phyloP scores from a whole-genome alignment of 2,797 vertebrate genomes.

The Salarias fasciatus region DNA sequence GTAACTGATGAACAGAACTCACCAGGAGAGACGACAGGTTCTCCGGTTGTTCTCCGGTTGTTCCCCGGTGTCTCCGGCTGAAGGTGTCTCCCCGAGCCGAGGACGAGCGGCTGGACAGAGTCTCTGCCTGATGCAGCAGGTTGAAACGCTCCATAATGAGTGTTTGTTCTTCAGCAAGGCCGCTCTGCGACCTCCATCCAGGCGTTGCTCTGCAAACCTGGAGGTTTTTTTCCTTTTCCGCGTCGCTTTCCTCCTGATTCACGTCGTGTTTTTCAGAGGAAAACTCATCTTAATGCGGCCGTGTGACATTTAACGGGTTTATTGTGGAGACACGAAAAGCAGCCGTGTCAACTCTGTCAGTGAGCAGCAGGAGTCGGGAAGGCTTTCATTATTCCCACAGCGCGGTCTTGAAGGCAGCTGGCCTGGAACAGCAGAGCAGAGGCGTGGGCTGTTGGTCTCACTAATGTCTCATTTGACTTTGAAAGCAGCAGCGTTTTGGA shows the following conservation, averaged over 20 bases:
- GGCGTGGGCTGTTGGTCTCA: constrained; percentile 66
- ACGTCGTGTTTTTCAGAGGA: no score
- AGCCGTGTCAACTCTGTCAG: constrained; percentile 41
- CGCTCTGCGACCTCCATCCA: constrained; percentile 42
- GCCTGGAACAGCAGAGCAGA: constrained; percentile 48
- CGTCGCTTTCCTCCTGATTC: no score
- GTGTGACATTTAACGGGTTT: constrained; percentile 7
- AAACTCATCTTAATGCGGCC: constrained; percentile 1
- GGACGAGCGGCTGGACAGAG: no score
- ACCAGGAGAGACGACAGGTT: no score
- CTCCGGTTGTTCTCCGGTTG: no score
- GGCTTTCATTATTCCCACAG: constrained; percentile 26
- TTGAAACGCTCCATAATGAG: no score
- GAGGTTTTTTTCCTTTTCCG: no score
- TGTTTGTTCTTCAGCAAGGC: constrained; percentile 44
- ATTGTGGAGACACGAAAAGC: constrained; percentile 33
- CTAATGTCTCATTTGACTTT: constrained; percentile 77
- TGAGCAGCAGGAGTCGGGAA: constrained; percentile 34
- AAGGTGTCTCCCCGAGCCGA: no score
- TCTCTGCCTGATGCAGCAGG: no score
- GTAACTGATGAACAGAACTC: no score
- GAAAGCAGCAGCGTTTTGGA: constrained; percentile 71
- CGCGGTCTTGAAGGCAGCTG: constrained; percentile 53
- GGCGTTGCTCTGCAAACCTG: no score
- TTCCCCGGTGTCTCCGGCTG: no score